These are phyloP conservation scores for Oryzias melastigma DNA, from an alignment of 2,113 vertebrate genomes.

Conservation along the genomic window DNA sequence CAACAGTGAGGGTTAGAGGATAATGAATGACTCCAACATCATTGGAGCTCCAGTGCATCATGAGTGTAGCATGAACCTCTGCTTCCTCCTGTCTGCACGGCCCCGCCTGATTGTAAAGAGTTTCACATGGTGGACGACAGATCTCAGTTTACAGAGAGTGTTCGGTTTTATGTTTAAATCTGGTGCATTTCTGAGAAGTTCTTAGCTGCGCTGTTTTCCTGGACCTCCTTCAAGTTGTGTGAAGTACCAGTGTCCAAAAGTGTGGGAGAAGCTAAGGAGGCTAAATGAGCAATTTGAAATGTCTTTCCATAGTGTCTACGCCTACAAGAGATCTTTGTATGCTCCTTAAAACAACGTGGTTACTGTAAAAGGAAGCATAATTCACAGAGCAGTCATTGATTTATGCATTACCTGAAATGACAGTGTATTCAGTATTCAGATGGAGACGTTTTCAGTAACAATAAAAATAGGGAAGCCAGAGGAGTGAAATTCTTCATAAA, in stretches of 20 bases:
- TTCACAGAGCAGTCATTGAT: too few relatives aligned
- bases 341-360: too few relatives aligned
- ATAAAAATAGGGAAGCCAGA: too few relatives aligned
- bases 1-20: constrained; percentile 33
- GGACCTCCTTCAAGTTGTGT: neutral
- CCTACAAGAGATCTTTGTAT: too few relatives aligned
- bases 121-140: neutral
- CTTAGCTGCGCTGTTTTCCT: neutral
- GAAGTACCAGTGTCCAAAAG: neutral
- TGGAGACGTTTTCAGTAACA: too few relatives aligned
- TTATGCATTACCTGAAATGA: too few relatives aligned
- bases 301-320: neutral
- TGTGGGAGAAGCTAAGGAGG: neutral
- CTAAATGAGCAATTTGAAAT: neutral
- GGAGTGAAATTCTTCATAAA: too few relatives aligned
- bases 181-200: neutral
- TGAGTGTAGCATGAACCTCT: constrained; percentile 20
- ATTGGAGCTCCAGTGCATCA: constrained; percentile 33
- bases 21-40: constrained; percentile 30
- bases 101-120: neutral
- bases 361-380: too few relatives aligned
- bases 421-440: too few relatives aligned
- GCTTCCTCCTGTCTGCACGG: constrained; percentile 10
- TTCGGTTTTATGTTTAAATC: too few relatives aligned
- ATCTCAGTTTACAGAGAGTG: neutral